These are phyloP conservation scores for Agrochola lychnidis DNA, from an alignment of 2,888 invertebrate species.

Conservation along the genomic window DNA sequence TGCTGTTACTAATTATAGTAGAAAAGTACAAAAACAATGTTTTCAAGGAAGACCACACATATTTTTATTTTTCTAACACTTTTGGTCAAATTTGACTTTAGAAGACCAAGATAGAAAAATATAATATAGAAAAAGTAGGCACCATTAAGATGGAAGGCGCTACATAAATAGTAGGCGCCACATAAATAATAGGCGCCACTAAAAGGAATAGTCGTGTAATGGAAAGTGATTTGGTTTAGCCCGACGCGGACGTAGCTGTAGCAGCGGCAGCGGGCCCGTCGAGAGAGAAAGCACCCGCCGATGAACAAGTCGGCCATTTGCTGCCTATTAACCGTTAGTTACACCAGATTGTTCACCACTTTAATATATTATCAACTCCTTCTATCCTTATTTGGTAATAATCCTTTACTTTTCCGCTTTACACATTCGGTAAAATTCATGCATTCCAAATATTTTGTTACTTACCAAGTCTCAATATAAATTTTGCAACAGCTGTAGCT, in stretches of 20 bases:
- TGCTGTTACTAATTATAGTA: neutral
- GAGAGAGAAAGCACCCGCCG: slow-evolving; percentile 84
- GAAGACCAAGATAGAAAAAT: neutral
- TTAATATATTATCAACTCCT: slow-evolving; percentile 33
- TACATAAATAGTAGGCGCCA: too few species aligned
- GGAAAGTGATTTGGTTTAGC: slow-evolving; percentile 75
- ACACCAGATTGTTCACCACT: slow-evolving; percentile 61
- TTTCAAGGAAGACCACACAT: neutral
- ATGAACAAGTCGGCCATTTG: slow-evolving; percentile 86
- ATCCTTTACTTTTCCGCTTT: slow-evolving; percentile 49
- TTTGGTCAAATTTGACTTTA: neutral
- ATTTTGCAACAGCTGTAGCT: slow-evolving; percentile 71
- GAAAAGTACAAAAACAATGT: neutral
- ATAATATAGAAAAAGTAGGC: neutral
- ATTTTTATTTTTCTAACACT: neutral
- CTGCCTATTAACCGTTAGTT: slow-evolving; percentile 71
- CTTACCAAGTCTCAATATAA: slow-evolving; percentile 78
- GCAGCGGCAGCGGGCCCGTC: slow-evolving; percentile 38
- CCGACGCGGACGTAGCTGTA: slow-evolving; percentile 46
- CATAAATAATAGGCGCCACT: slow-evolving; percentile 37
- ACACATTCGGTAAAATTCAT: slow-evolving; percentile 49
- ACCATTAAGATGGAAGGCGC: neutral
- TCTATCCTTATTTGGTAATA: slow-evolving; percentile 49
- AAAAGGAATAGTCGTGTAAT: slow-evolving; percentile 46
- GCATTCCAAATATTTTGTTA: slow-evolving; percentile 63